Conservation (phyloP, 2,888 invertebrate genomes). For the Limenitis camilla region DNA sequence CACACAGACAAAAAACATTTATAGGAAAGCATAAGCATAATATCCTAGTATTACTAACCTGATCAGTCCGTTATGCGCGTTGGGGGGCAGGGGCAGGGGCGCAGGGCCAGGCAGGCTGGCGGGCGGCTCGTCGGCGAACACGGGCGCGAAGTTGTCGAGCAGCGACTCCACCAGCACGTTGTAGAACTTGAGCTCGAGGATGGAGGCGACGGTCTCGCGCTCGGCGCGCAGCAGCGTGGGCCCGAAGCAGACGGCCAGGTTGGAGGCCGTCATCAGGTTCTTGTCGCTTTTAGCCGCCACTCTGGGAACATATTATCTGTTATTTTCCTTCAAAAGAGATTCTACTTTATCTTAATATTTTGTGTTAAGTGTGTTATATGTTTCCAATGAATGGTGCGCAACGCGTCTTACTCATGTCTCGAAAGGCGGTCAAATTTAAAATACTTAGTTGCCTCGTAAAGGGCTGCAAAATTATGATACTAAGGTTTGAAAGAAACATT, state of each 20-base stretch:
- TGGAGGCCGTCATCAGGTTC: slow-evolving; percentile 98
- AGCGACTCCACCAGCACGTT: slow-evolving; percentile 98
- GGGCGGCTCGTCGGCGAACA: slow-evolving; percentile 35
- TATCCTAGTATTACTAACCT: slow-evolving; percentile 30
- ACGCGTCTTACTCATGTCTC: too few species aligned
- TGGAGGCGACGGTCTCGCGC: slow-evolving; percentile 97
- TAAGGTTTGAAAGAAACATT: too few species aligned
- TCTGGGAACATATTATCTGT: slow-evolving; percentile 25
- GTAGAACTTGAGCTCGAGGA: slow-evolving; percentile 99
- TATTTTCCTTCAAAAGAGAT: too few species aligned
- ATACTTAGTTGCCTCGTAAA: too few species aligned
- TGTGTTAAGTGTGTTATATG: too few species aligned
- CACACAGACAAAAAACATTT: too few species aligned
- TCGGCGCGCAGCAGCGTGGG: slow-evolving; percentile 95
- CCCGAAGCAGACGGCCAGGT: slow-evolving; percentile 98
- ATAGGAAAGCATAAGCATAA: too few species aligned
- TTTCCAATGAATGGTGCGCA: slow-evolving; percentile 22
- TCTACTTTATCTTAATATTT: too few species aligned
- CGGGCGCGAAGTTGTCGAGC: slow-evolving; percentile 80
- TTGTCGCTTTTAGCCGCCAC: slow-evolving; percentile 86
- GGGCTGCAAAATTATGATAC: too few species aligned
- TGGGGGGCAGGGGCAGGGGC: slow-evolving; percentile 14
- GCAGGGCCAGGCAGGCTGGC: slow-evolving; percentile 17
- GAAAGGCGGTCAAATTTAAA: too few species aligned
- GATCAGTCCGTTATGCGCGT: slow-evolving; percentile 32